A percentile compares a stretch with the other conserved stretches of the same genome.
phyloP scores from a whole-genome alignment of 2,797 vertebrate species.

The Pangasius krempfi region DNA sequence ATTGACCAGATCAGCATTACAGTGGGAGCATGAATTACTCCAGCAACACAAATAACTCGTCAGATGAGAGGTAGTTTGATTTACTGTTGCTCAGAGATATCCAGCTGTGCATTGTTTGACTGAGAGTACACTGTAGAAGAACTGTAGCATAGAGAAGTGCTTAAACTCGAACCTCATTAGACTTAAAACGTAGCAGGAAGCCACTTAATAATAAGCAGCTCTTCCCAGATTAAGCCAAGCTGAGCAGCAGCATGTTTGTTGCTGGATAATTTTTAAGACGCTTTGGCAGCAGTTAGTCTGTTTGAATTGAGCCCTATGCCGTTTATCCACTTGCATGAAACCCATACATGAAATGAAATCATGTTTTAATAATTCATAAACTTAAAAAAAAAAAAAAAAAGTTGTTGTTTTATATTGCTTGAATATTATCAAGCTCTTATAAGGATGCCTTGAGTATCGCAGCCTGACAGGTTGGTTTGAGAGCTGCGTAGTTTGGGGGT shows the following conservation, averaged over 20 bases:
- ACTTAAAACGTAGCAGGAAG: slow-evolving; percentile 8
- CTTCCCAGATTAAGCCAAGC: not conserved
- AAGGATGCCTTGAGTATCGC: not conserved
- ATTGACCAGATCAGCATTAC: slow-evolving; percentile 6
- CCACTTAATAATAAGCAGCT: slow-evolving; percentile 15
- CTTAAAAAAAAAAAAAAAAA: not conserved
- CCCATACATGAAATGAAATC: not conserved
- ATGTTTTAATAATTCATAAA: not conserved
- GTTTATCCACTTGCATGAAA: not conserved
- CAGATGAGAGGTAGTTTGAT: slow-evolving; percentile 12
- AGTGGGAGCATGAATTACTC: not conserved
- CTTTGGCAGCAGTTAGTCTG: not conserved
- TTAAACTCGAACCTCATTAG: slow-evolving; percentile 14
- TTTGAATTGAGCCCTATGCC: not conserved
- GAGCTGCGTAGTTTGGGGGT: not conserved
- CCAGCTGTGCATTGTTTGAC: slow-evolving; percentile 29
- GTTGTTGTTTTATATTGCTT: not conserved
- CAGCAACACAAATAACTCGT: slow-evolving; percentile 7
- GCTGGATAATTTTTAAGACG: not conserved
- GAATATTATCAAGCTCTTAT: not conserved
- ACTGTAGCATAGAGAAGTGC: not conserved
- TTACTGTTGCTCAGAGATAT: slow-evolving; percentile 8
- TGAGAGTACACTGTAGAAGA: not conserved
- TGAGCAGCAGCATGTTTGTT: not conserved
- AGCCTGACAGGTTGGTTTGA: not conserved